phyloP scores from a whole-genome alignment of 2,797 vertebrate genomes.

The Bothrops alternatus region DNA sequence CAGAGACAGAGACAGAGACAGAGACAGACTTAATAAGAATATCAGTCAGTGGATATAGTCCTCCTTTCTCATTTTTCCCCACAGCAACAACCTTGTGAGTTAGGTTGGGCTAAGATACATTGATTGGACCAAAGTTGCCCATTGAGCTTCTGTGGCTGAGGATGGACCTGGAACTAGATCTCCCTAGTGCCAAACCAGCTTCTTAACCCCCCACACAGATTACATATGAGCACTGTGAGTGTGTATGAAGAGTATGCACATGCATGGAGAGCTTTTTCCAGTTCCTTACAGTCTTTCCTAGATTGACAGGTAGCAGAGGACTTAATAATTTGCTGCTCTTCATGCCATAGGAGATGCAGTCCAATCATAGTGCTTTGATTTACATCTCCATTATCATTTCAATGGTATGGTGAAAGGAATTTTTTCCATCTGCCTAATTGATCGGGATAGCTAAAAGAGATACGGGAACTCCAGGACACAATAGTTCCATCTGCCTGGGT shows the following conservation, averaged over 20 bases:
- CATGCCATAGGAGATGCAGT: not conserved
- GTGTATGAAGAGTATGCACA: not conserved
- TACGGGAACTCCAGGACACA: not conserved
- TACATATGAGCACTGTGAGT: not conserved
- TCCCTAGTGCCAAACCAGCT: not conserved
- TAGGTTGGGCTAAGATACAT: not conserved
- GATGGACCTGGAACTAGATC: not conserved
- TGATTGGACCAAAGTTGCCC: not conserved
- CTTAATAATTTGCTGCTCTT: not conserved
- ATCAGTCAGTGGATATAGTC: not conserved
- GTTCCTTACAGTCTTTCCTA: not conserved
- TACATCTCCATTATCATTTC: not conserved
- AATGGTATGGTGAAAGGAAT: not conserved
- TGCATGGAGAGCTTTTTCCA: not conserved
- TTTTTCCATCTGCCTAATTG: not conserved
- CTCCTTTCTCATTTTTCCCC: not conserved
- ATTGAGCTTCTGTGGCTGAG: not conserved
- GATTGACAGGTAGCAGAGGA: not conserved
- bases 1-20: not conserved
- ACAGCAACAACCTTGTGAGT: not conserved
- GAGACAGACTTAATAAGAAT: not conserved
- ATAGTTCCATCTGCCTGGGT: not conserved
- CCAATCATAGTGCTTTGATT: not conserved
- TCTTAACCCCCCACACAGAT: not conserved
- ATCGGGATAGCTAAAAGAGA: conserved; percentile 24